Base-by-base conservation (phyloP, 2,797 vertebrate genomes). In the Danio jaintianensis region DNA sequence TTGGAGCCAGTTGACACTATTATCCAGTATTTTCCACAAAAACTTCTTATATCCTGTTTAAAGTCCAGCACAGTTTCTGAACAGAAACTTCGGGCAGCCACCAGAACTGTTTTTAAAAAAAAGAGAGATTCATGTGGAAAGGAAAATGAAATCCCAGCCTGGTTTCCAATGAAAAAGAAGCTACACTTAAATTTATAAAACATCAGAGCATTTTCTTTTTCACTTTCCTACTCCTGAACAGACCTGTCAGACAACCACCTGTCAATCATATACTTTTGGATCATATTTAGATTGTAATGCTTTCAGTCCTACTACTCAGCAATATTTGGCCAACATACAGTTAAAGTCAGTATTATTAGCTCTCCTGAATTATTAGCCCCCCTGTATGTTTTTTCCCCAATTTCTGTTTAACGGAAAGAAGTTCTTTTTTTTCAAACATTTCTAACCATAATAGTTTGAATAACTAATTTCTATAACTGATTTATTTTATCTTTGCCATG, bases 121-220 rank as follows among this genome's bases (percentile, higher is more conserved):
- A 48, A 50, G n/a, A 61, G 2, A 20, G 29, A 47, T 75, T 20
- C n/a, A 7, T 42, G 15, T 64, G 13, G 64, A 77, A 45, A 36
- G 40, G 10, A 36, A 67, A 56, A 12, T 8, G 0, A 77, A 77
- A 67, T 66, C 40, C 75, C 75, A 67, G 50, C 40, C 36, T 67
- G 20, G 62, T 55, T 56, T 66, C 50, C 50, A 38, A 56, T 0
- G 62, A 66, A 76, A 76, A 55, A n/a, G 74, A 13, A 20, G 2
- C 15, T 56, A 36, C 4, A 55, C 50, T 67, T 53, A 36, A 18
- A 56, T 77, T 8, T 77, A 56, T 67, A 77, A 77, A 67, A 47
- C 62, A 77, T 77, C 75, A 56, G 20, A 56, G 67, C 36, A 67
- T 18, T 67, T 55, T 45, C n/a, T n/a, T n/a, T 29, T 29, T 38